Evolutionary conservation across 1,140 invertebrate genomes (phyloP).

Genomic region (Chironomus striatipennis): DNA sequence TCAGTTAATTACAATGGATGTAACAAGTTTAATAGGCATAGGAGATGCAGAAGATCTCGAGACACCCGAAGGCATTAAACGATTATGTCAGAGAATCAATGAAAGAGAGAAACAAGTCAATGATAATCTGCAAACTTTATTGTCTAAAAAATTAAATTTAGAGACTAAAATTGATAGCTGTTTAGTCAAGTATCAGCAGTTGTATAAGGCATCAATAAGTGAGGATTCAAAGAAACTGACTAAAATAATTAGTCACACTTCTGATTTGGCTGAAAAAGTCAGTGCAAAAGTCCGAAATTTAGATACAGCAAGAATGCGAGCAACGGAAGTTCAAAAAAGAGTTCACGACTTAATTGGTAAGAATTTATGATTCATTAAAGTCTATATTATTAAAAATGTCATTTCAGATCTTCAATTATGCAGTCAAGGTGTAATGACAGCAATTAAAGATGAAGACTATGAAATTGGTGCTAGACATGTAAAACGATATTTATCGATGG

Average conservation of each 20-base stretch:
- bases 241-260: constrained; percentile 79
- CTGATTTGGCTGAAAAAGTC: constrained; percentile 83
- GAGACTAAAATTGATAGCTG: constrained; percentile 58
- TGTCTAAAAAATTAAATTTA: constrained; percentile 50
- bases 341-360: constrained; percentile 85
- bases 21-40: not conserved
- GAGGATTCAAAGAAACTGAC: constrained; percentile 66
- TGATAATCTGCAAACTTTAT: constrained; percentile 49
- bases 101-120: constrained; percentile 45
- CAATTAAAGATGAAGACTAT: constrained; percentile 83
- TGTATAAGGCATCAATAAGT: constrained; percentile 52
- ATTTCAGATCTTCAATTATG: constrained; percentile 81
- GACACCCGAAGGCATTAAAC: not conserved
- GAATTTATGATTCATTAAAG: not conserved
- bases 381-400: not conserved
- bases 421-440: constrained; percentile 88
- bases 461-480: constrained; percentile 93
- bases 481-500: constrained; percentile 90
- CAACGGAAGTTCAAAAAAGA: constrained; percentile 87
- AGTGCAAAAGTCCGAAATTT: constrained; percentile 92
- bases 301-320: constrained; percentile 85
- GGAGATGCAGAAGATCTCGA: not conserved
- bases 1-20: not conserved
- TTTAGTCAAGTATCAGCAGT: constrained; percentile 55
- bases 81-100: constrained; percentile 1